Conservation (phyloP, 2,888 invertebrate species). For the Tenthredo amoena region DNA sequence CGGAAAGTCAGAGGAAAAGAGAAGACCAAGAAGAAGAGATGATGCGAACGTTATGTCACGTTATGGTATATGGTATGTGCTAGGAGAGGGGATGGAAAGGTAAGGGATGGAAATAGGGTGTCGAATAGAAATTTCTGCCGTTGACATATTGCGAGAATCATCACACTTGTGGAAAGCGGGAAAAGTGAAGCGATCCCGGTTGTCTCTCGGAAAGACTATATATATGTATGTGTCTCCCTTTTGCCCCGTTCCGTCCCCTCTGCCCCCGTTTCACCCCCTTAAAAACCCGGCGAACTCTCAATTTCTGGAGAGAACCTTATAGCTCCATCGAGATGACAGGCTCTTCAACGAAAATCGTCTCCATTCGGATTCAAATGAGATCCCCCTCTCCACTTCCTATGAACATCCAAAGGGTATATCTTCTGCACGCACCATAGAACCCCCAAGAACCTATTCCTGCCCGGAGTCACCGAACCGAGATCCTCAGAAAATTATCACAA, state of each 20-base stretch:
- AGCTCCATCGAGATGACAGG: slow-evolving; percentile 63
- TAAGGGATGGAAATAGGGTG: slow-evolving; percentile 45
- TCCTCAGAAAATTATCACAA: slow-evolving; percentile 18
- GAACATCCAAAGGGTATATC: background rate
- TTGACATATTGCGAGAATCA: slow-evolving; percentile 74
- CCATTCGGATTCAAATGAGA: slow-evolving; percentile 78
- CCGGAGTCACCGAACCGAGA: background rate
- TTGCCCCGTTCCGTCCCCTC: background rate
- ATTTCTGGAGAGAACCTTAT: slow-evolving; percentile 60
- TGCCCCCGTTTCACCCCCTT: slow-evolving; percentile 50
- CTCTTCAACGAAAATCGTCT: slow-evolving; percentile 74
- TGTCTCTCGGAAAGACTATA: slow-evolving; percentile 6
- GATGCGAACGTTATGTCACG: background rate
- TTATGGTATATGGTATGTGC: background rate
- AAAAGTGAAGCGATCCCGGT: slow-evolving; percentile 62
- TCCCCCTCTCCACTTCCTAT: slow-evolving; percentile 52
- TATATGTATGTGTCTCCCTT: background rate
- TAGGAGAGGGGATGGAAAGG: slow-evolving; percentile 52
- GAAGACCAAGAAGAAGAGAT: background rate
- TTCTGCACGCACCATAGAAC: slow-evolving; percentile 33
- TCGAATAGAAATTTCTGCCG: slow-evolving; percentile 70
- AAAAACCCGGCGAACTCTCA: slow-evolving; percentile 52
- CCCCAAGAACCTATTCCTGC: slow-evolving; percentile 20
- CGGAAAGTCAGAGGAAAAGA: background rate
- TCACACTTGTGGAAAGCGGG: slow-evolving; percentile 65